Evolutionary conservation across 2,888 invertebrate genomes (phyloP).

Genomic region (Sesamia inferens): DNA sequence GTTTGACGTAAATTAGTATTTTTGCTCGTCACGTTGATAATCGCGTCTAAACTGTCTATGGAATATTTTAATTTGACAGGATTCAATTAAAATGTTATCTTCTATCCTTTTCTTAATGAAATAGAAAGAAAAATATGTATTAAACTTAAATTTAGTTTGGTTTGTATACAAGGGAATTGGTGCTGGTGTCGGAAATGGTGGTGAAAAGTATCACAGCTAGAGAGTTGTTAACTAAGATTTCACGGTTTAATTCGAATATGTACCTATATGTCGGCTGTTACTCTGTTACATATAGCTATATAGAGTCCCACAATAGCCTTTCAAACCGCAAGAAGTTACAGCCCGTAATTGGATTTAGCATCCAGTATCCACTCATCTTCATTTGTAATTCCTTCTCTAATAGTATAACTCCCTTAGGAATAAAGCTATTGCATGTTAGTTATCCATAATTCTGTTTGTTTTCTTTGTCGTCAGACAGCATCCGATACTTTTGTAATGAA

Average conservation of each 20-base stretch:
- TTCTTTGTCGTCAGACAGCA: not conserved
- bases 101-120: no score
- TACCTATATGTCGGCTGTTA: slow-evolving; percentile 3
- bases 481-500: no score
- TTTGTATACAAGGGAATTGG: no score
- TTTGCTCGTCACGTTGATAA: no score
- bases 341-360: slow-evolving; percentile 44
- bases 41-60: no score
- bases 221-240: slow-evolving; percentile 27
- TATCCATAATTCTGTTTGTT: slow-evolving; percentile 2
- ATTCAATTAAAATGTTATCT: no score
- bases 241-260: slow-evolving; percentile 29
- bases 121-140: no score
- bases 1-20: no score
- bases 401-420: slow-evolving; percentile 27
- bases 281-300: not conserved
- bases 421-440: slow-evolving; percentile 14
- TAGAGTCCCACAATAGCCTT: slow-evolving; percentile 31
- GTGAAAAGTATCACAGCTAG: no score
- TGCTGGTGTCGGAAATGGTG: slow-evolving; percentile 25
- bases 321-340: slow-evolving; percentile 26
- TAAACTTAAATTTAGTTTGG: no score
- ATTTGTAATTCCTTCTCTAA: slow-evolving; percentile 39
- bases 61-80: no score
- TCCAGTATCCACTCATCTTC: slow-evolving; percentile 25